Conservation (phyloP, 2,888 invertebrate species). For the Dicycla oo region DNA sequence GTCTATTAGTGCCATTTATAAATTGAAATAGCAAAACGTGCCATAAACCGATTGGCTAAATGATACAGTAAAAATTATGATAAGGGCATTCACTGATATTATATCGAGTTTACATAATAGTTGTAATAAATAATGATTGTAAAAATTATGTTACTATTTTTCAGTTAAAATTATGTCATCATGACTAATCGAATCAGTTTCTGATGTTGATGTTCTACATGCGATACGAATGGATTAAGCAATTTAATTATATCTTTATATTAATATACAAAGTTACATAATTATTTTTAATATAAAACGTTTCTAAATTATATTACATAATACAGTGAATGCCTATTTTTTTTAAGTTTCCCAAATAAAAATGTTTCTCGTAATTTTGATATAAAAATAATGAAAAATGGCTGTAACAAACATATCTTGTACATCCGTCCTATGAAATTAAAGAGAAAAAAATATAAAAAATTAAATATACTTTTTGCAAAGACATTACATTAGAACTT, state of each 20-base stretch:
- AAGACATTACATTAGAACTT: conserved; percentile 23
- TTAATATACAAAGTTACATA: conserved; percentile 7
- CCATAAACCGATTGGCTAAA: conserved; percentile 52
- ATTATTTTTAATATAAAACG: background rate
- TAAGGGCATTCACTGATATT: conserved; percentile 16
- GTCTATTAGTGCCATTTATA: conserved; percentile 51
- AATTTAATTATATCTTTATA: background rate
- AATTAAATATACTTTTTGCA: background rate
- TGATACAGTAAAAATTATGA: conserved; percentile 5
- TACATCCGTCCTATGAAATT: conserved; percentile 57
- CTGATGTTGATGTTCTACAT: background rate
- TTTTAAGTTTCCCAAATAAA: background rate
- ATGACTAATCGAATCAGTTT: background rate
- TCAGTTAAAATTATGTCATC: background rate
- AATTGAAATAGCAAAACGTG: conserved; percentile 43
- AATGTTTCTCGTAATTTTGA: conserved; percentile 9
- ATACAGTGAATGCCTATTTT: conserved; percentile 16
- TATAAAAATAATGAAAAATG: conserved; percentile 26
- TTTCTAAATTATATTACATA: background rate
- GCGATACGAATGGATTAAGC: background rate
- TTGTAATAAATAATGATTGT: background rate
- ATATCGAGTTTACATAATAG: background rate
- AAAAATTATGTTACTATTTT: background rate
- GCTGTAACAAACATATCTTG: conserved; percentile 58
- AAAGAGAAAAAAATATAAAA: background rate